These are phyloP conservation scores for Chiloscyllium punctatum DNA, from an alignment of 2,797 vertebrate species.

Conservation along the genomic window DNA sequence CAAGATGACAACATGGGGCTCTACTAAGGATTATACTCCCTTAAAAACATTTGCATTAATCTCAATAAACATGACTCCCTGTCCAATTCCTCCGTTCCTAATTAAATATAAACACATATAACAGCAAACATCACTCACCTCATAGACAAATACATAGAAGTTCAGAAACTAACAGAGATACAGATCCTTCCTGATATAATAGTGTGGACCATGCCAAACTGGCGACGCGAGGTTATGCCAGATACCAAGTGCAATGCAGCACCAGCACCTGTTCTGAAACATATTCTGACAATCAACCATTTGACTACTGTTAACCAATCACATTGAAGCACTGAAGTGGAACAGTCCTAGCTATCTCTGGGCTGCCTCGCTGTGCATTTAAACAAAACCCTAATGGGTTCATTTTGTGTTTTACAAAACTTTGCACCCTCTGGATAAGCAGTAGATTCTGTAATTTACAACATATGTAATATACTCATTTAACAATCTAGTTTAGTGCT, in stretches of 20 bases:
- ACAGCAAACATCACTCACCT: conserved; percentile 40
- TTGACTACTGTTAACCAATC: conserved; percentile 47
- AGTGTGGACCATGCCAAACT: conserved; percentile 44
- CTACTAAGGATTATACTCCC: conserved; percentile 41
- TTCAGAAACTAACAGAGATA: conserved; percentile 24
- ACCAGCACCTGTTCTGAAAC: conserved; percentile 49
- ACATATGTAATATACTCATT: not conserved
- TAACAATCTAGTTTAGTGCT: not conserved
- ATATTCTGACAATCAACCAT: conserved; percentile 49
- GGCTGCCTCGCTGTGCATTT: not conserved
- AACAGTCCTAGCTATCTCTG: not conserved
- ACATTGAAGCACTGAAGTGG: not conserved
- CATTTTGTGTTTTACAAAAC: not conserved
- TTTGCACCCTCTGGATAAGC: not conserved
- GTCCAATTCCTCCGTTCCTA: fast-evolving
- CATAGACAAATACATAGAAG: not conserved
- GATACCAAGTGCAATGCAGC: conserved; percentile 43
- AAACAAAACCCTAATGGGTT: not conserved
- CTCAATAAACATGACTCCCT: conserved; percentile 13
- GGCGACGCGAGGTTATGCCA: conserved; percentile 32
- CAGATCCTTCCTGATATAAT: conserved; percentile 48
- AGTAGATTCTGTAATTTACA: not conserved
- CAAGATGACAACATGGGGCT: conserved; percentile 27
- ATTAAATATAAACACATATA: not conserved
- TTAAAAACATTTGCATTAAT: not conserved